Percentiles rank a stretch among this genome's conserved stretches.
Evolutionary conservation across 1,140 invertebrate species (phyloP).

Genomic region (Tetramorium alpestre): DNA sequence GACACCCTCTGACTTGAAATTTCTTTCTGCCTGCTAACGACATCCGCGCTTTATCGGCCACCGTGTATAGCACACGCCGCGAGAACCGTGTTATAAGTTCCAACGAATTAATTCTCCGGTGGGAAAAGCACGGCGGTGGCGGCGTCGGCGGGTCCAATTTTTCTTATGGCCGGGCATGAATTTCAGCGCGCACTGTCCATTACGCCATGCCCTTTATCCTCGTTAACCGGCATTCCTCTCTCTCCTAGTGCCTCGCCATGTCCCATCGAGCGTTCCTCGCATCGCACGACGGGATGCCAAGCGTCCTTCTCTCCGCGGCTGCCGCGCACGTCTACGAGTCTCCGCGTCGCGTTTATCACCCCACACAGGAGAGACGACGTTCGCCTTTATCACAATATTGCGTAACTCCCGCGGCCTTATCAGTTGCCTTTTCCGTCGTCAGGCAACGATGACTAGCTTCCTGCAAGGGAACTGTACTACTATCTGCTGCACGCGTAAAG

Average conservation of each 20-base stretch:
- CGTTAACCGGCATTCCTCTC: constrained; percentile 62
- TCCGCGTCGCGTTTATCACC: constrained; percentile 75
- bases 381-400: constrained; percentile 80
- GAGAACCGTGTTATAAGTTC: constrained; percentile 46
- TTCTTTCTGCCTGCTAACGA: constrained; percentile 30
- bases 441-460: constrained; percentile 19
- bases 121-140: constrained; percentile 20
- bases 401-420: constrained; percentile 75
- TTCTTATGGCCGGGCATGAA: constrained; percentile 68
- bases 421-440: constrained; percentile 60
- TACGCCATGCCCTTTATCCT: constrained; percentile 71
- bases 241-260: constrained; percentile 34
- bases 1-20: constrained; percentile 11
- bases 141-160: constrained; percentile 60
- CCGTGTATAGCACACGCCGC: constrained; percentile 14
- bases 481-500: constrained; percentile 40
- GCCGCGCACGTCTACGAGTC: constrained; percentile 6
- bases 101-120: constrained; percentile 60
- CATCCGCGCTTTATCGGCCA: constrained; percentile 5
- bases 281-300: constrained; percentile 45
- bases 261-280: constrained; percentile 41
- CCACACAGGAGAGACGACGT: constrained; percentile 54
- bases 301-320: constrained; percentile 11
- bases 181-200: constrained; percentile 70
- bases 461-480: background rate